phyloP scores from a whole-genome alignment of 2,113 vertebrate genomes.

The Calyptommatus sinebrachiatus region DNA sequence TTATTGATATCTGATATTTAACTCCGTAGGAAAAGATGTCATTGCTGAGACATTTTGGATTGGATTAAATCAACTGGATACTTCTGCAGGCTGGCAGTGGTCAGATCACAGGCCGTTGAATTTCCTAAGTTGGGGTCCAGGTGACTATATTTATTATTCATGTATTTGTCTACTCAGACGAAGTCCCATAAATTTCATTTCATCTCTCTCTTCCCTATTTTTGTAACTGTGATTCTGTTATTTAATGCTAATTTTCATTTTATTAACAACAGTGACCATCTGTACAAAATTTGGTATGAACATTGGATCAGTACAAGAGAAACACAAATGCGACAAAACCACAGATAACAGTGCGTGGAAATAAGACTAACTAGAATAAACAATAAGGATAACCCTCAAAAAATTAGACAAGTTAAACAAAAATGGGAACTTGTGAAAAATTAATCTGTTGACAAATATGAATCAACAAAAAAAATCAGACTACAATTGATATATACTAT shows the following conservation, averaged over 20 bases:
- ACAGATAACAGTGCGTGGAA: too few relatives aligned
- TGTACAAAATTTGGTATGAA: too few relatives aligned
- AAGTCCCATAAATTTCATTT: neutral
- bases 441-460: too few relatives aligned
- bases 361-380: too few relatives aligned
- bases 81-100: conserved; percentile 93
- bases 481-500: too few relatives aligned
- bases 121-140: conserved; percentile 84
- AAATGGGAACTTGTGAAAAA: too few relatives aligned
- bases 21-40: conserved; percentile 64
- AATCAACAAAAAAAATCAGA: too few relatives aligned
- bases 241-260: neutral
- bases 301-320: too few relatives aligned
- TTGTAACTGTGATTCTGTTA: neutral
- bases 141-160: conserved; percentile 64
- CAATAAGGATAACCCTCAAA: too few relatives aligned
- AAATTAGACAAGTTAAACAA: too few relatives aligned
- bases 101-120: conserved; percentile 85
- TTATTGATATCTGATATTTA: conserved; percentile 7
- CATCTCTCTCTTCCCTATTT: neutral
- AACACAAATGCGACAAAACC: too few relatives aligned
- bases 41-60: conserved; percentile 86
- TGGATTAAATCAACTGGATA: conserved; percentile 89
- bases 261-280: too few relatives aligned
- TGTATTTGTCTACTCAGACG: neutral